Percentiles rank a stretch among this genome's conserved stretches.
These are phyloP conservation scores for Hemibagrus guttatus DNA, from an alignment of 2,797 vertebrate genomes.

Conservation along the genomic window DNA sequence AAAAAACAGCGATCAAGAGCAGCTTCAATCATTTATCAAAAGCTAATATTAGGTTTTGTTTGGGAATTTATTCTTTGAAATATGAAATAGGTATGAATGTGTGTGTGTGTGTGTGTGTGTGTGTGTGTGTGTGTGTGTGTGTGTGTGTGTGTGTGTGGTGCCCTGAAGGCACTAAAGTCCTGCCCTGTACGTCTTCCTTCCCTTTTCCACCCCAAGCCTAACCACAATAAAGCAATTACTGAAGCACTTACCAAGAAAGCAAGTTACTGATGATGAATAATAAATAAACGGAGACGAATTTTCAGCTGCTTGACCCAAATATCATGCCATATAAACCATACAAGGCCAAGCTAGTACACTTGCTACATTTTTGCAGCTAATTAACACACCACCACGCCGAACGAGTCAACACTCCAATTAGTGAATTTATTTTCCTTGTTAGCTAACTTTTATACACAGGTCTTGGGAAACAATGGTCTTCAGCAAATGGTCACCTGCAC, in stretches of 20 bases:
- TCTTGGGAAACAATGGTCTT: neutral
- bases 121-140: constrained; percentile 4
- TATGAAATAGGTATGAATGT: neutral
- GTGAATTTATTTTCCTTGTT: neutral
- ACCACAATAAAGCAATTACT: neutral
- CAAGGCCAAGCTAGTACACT: neutral
- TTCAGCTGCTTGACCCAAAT: neutral
- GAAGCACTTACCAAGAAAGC: neutral
- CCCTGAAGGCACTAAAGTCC: neutral
- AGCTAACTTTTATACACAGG: too few species aligned
- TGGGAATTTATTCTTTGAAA: neutral
- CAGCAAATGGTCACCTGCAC: neutral
- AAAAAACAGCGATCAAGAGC: neutral
- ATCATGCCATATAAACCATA: neutral
- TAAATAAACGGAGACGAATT: constrained; percentile 1
- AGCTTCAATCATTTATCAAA: neutral
- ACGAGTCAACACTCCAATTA: neutral
- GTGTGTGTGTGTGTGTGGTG: neutral
- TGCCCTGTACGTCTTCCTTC: neutral
- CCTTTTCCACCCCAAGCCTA: neutral
- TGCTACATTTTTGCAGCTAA: neutral
- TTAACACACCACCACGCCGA: neutral
- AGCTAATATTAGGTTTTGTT: constrained; percentile 2
- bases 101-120: neutral
- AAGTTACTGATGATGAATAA: constrained; percentile 1